These are phyloP conservation scores for Patiria miniata DNA, from an alignment of 35 echinoderm and acorn worm species.

Conservation along the genomic window DNA sequence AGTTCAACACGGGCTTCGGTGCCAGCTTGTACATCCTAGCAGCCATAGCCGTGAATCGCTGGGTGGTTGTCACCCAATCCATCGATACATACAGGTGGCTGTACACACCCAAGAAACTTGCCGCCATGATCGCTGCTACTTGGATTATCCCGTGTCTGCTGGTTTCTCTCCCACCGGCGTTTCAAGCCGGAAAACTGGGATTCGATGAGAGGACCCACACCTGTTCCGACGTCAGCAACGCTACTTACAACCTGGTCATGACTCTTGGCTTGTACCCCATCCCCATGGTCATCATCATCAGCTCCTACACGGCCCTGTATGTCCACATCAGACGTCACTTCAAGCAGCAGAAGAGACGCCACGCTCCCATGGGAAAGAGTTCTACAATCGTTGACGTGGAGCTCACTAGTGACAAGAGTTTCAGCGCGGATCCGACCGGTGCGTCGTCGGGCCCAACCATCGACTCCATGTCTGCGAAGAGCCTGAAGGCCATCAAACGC, in stretches of 20 bases:
- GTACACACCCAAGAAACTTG: constrained; percentile 10
- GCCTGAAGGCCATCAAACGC: constrained; percentile 9
- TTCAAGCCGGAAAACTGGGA: background rate
- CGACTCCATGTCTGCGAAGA: background rate
- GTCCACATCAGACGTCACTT: constrained; percentile 40
- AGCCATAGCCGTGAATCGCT: background rate
- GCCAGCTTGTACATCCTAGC: constrained; percentile 37
- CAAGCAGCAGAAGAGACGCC: constrained; percentile 31
- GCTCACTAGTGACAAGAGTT: too few species aligned
- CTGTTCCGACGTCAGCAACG: background rate
- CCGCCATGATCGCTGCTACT: constrained; percentile 39
- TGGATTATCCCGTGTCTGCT: constrained; percentile 37
- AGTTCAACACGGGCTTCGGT: constrained; percentile 24
- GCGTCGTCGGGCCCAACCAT: too few species aligned
- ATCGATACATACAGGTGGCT: constrained; percentile 27
- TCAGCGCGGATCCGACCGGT: too few species aligned
- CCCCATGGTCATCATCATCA: background rate
- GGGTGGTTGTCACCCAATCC: constrained; percentile 28
- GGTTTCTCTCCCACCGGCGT: background rate
- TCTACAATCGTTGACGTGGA: background rate
- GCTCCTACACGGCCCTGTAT: background rate
- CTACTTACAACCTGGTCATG: background rate
- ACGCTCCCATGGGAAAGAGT: too few species aligned
- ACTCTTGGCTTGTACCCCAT: background rate
- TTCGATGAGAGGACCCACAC: background rate